Conservation (phyloP, 2,797 vertebrate species). For the Centropyge bicolor region DNA sequence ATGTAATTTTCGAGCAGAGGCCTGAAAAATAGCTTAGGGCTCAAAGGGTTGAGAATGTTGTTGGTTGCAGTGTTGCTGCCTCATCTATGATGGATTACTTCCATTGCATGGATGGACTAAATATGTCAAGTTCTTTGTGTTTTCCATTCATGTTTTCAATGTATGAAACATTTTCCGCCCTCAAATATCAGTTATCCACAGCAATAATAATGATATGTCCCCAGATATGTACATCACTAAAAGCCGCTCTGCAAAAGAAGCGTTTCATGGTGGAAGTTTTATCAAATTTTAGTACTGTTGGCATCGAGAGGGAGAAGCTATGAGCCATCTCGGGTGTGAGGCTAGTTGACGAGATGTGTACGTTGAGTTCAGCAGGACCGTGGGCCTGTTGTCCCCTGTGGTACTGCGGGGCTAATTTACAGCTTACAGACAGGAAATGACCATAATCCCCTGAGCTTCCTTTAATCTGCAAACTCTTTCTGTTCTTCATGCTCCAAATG, state of each 20-base stretch:
- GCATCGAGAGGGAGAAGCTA: not conserved
- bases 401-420: slow-evolving; percentile 73
- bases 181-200: not conserved
- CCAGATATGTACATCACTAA: too few species aligned
- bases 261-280: not conserved
- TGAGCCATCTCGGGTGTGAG: not conserved
- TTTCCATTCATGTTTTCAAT: not conserved
- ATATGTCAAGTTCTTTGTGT: not conserved
- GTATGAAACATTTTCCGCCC: not conserved
- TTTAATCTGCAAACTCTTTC: slow-evolving; percentile 81
- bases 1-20: too few species aligned
- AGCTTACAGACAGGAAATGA: slow-evolving; percentile 81
- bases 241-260: not conserved
- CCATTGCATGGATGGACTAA: not conserved
- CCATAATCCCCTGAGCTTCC: slow-evolving; percentile 79
- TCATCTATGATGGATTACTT: not conserved
- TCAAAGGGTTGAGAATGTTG: too few species aligned
- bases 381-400: slow-evolving; percentile 55
- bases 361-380: slow-evolving; percentile 27
- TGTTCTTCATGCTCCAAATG: slow-evolving; percentile 82
- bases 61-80: too few species aligned
- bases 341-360: not conserved
- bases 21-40: too few species aligned
- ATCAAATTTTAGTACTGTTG: not conserved
- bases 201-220: not conserved